Percentiles rank a stretch among this genome's conserved stretches.
These are phyloP conservation scores for Metridium senile DNA, from an alignment of 92 coral and sea anemone genomes.

Conservation along the genomic window DNA sequence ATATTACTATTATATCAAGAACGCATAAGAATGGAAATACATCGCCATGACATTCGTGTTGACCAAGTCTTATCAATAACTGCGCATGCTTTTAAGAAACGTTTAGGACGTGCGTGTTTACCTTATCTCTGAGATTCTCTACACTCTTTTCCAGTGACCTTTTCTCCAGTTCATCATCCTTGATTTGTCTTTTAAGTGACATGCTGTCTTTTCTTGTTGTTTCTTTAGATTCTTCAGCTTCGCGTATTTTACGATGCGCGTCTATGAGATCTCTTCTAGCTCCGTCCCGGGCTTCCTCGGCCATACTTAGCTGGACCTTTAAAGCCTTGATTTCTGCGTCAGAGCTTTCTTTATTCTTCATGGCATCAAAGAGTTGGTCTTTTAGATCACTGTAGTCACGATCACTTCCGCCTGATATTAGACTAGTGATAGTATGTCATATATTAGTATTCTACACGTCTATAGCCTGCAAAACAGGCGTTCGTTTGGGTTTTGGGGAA, in stretches of 20 bases:
- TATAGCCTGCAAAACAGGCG: not conserved
- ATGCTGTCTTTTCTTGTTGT: conserved; percentile 72
- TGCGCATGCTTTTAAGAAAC: too few species aligned
- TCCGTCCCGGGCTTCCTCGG: conserved; percentile 83
- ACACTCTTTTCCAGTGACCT: conserved; percentile 64
- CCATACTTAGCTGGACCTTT: conserved; percentile 82
- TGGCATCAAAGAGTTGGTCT: conserved; percentile 74
- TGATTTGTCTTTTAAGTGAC: conserved; percentile 55
- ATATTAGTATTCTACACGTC: not conserved
- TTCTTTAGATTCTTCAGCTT: conserved; percentile 70
- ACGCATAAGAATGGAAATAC: too few species aligned
- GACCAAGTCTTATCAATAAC: too few species aligned
- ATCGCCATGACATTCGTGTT: too few species aligned
- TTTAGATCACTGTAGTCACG: conserved; percentile 20
- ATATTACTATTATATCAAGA: too few species aligned
- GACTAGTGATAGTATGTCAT: not conserved
- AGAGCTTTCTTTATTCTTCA: conserved; percentile 69
- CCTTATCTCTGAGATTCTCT: conserved; percentile 72
- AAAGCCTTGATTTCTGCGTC: conserved; percentile 84
- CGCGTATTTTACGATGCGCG: conserved; percentile 73
- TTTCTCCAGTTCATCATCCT: conserved; percentile 76
- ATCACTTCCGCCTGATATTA: conserved; percentile 15
- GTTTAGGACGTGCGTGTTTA: not conserved
- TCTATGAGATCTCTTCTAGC: conserved; percentile 81
- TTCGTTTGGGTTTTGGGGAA: not conserved